Percentiles rank a stretch among this genome's conserved stretches.
Evolutionary conservation across 2,888 invertebrate genomes (phyloP).

Genomic region (Diploptera punctata): DNA sequence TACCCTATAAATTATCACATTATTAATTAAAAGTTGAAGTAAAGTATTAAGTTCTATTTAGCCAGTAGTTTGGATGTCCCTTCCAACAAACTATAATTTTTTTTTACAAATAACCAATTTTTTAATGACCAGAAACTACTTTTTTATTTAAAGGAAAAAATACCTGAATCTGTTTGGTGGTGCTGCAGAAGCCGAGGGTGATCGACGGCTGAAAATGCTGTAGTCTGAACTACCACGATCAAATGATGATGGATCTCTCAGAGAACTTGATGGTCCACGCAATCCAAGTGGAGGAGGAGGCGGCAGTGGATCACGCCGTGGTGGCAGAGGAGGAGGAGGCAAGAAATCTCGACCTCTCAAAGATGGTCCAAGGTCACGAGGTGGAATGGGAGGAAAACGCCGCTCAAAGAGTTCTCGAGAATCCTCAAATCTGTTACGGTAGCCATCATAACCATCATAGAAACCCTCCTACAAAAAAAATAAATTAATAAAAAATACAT

Average conservation of each 20-base stretch:
- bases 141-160: no score
- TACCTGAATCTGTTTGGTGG: constrained; percentile 41
- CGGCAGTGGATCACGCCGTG: constrained; percentile 76
- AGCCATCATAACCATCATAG: constrained; percentile 69
- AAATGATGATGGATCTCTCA: constrained; percentile 66
- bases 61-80: no score
- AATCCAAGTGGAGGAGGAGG: constrained; percentile 71
- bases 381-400: constrained; percentile 73
- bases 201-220: constrained; percentile 83
- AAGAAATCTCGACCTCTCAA: constrained; percentile 46
- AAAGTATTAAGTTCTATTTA: no score
- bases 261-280: constrained; percentile 67
- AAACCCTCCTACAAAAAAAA: constrained; percentile 66
- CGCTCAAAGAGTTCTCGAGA: constrained; percentile 82
- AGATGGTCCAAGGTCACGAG: constrained; percentile 51
- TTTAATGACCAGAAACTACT: no score
- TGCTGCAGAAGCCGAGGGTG: constrained; percentile 63
- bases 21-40: no score
- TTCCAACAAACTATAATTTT: no score
- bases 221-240: constrained; percentile 68
- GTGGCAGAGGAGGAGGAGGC: constrained; percentile 73
- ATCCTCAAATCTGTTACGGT: constrained; percentile 64
- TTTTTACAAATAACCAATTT: no score
- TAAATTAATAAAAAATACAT: constrained; percentile 34
- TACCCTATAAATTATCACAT: no score